phyloP scores from a whole-genome alignment of 2,797 vertebrate genomes.

The Takifugu ocellatus region DNA sequence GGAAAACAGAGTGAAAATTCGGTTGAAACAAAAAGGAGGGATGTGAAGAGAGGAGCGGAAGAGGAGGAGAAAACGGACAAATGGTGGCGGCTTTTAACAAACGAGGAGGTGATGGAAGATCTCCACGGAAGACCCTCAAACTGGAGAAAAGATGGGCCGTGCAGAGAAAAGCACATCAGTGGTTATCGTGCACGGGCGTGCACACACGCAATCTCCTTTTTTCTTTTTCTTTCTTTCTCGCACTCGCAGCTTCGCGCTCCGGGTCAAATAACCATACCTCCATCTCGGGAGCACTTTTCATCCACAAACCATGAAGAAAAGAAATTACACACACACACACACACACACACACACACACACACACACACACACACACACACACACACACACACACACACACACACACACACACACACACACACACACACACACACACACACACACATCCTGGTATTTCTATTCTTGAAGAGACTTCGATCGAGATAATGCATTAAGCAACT shows the following conservation, averaged over 20 bases:
- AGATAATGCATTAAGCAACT: no score
- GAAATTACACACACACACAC: conserved; percentile 7
- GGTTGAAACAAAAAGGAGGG: conserved; percentile 21
- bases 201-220: conserved; percentile 12
- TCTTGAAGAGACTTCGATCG: no score
- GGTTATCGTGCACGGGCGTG: conserved; percentile 35
- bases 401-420: no score
- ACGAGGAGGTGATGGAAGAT: conserved; percentile 5
- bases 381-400: no score
- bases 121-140: conserved; percentile 29
- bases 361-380: no score
- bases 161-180: conserved; percentile 33
- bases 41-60: conserved; percentile 23
- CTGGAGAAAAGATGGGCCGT: conserved; percentile 35
- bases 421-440: no score
- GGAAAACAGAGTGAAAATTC: conserved; percentile 21
- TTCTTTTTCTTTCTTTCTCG: conserved; percentile 55
- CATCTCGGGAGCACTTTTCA: conserved; percentile 65
- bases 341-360: background rate
- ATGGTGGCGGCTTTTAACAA: conserved; percentile 29
- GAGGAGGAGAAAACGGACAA: conserved; percentile 26
- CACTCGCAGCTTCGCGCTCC: conserved; percentile 58
- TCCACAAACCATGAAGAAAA: conserved; percentile 45
- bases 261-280: conserved; percentile 70
- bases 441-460: no score